Conservation (phyloP, 2,797 vertebrate genomes). For the Chaenodraco wilsoni region DNA sequence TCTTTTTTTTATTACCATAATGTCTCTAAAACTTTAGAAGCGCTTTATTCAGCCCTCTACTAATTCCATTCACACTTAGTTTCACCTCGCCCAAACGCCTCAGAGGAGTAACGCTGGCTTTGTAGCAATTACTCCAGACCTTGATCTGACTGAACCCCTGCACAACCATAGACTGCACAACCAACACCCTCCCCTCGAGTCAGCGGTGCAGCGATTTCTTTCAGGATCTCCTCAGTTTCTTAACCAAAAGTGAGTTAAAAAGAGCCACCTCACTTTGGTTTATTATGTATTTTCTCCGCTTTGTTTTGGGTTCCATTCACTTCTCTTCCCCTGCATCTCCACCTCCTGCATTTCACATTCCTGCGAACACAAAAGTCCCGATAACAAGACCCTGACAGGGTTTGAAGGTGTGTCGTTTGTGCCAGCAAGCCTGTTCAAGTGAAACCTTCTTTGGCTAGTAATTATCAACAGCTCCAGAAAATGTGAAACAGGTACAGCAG, state of each 20-base stretch:
- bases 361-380: constrained; percentile 8
- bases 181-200: constrained; percentile 12
- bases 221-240: constrained; percentile 29
- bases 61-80: constrained; percentile 72
- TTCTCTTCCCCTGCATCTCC: background rate
- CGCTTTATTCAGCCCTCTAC: constrained; percentile 52
- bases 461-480: constrained; percentile 64
- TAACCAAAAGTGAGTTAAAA: constrained; percentile 15
- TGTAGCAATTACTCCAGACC: constrained; percentile 67
- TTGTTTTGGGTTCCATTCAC: constrained; percentile 34
- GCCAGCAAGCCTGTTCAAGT: constrained; percentile 37
- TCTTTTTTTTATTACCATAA: constrained; percentile 58
- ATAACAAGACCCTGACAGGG: constrained; percentile 44
- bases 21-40: constrained; percentile 60
- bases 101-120: constrained; percentile 56
- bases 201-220: constrained; percentile 32
- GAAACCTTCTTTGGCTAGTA: constrained; percentile 56
- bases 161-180: background rate
- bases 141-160: constrained; percentile 62
- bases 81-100: constrained; percentile 66
- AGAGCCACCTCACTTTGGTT: constrained; percentile 15
- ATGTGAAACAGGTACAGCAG: constrained; percentile 55
- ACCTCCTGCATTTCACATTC: constrained; percentile 33
- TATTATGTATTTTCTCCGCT: constrained; percentile 28
- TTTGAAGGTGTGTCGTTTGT: constrained; percentile 48